Evolutionary conservation across 2,888 invertebrate genomes (phyloP), one percentile per base, ranked within the genome.

Genomic region (Carpatolechia fugitivella): DNA sequence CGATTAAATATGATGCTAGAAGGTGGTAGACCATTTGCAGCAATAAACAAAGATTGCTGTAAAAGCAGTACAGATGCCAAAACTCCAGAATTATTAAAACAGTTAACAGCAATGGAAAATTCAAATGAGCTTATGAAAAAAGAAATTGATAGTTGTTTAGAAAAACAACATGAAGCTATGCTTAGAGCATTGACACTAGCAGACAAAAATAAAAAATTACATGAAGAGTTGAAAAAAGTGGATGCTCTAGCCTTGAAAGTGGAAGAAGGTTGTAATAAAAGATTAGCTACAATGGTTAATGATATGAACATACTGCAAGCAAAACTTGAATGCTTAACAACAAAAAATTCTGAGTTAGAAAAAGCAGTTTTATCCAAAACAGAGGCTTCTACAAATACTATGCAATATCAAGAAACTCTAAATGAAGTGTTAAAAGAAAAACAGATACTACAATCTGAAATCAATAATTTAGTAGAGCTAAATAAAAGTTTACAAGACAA

Each of bases 101-200:
- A 91, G 48, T 72, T 95, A 55, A 91, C 92, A 64, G 91, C 92
- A 55, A 88, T 92, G 30, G 95, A 94, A 80, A 78, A 78, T 49
- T 78, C 88, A 59, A 85, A 94, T 68, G 91, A 93, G 54, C 72
- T 80, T 35, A 85, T 90, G 40, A 86, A 82, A 60, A 85, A 77
- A 64, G 84, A 91, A 65, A 60, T 85, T 44, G 92, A 81, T 81
- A 93, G 91, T 62, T 88, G 93, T 16, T 74, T 94, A 56, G 87
- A 91, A 53, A 94, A 94, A 68, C 94, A 95, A 70, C 96, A 96
- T 77, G 95, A 96, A 74, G 96, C 96, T 3, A 96, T 96, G 95
- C 88, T 94, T 44, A 86, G 94, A 62, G 95, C 96, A 4, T 81
- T 96, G 41, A 90, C 90, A 68, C 88, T 95, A 52, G 95, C 95